Conservation (phyloP, 2,113 vertebrate genomes). For the Leucoraja erinaceus region DNA sequence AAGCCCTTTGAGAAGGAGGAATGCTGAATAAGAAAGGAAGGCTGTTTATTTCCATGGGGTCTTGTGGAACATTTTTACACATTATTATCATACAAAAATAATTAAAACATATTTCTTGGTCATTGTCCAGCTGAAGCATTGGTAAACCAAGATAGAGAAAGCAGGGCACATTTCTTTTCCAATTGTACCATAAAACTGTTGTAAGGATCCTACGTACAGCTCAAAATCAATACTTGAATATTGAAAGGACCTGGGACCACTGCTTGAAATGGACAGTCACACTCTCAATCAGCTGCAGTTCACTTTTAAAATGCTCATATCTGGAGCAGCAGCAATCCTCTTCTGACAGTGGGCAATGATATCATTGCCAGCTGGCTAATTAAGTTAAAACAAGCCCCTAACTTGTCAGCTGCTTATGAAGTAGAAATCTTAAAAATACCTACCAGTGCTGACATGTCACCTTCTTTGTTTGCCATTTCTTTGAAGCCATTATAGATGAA, state of each 20-base stretch:
- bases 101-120: neutral
- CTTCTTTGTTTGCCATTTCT: constrained; percentile 62
- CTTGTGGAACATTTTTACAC: neutral
- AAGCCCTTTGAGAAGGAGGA: neutral
- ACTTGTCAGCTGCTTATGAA: neutral
- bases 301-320: neutral
- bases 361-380: neutral
- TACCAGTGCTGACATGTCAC: constrained; percentile 58
- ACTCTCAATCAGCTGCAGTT: neutral
- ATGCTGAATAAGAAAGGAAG: neutral
- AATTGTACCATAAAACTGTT: neutral
- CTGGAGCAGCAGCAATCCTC: neutral
- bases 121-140: neutral
- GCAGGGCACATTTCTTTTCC: neutral
- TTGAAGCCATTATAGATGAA: constrained; percentile 62
- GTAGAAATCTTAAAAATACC: constrained; percentile 30
- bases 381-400: neutral
- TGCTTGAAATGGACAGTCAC: neutral
- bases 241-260: neutral
- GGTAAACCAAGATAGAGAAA: neutral
- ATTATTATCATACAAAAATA: neutral
- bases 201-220: neutral
- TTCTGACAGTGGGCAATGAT: too few species aligned
- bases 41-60: neutral
- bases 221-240: neutral